These are phyloP conservation scores for Oryzias curvinotus DNA, from an alignment of 2,113 vertebrate genomes.

Conservation along the genomic window DNA sequence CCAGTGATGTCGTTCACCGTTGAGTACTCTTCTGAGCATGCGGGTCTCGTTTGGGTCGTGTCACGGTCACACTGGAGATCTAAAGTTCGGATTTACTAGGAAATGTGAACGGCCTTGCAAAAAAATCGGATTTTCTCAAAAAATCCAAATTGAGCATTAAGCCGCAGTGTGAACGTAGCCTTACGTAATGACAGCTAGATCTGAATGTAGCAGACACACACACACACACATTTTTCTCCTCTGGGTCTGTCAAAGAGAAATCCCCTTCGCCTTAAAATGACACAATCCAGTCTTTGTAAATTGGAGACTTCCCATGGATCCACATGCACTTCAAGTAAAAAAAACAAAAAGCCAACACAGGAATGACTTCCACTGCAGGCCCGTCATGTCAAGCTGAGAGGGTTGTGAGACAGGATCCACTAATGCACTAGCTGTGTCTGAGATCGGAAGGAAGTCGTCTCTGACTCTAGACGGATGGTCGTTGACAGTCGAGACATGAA, in stretches of 20 bases:
- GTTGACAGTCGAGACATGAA: slow-evolving; percentile 41
- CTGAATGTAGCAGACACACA: slow-evolving; percentile 19
- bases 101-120: too few relatives aligned
- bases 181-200: slow-evolving; percentile 45
- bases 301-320: slow-evolving; percentile 16
- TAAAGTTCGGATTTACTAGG: too few relatives aligned
- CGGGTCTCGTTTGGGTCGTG: too few relatives aligned
- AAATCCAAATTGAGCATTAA: too few relatives aligned
- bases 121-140: too few relatives aligned
- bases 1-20: too few relatives aligned
- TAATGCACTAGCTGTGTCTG: slow-evolving; percentile 42
- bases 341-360: not conserved
- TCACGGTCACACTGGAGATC: too few relatives aligned
- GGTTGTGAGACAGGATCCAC: slow-evolving; percentile 25
- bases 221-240: slow-evolving; percentile 41
- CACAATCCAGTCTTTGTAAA: slow-evolving; percentile 47
- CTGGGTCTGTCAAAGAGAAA: slow-evolving; percentile 52
- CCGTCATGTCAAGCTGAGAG: slow-evolving; percentile 33
- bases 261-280: slow-evolving; percentile 45
- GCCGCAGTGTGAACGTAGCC: too few relatives aligned
- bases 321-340: slow-evolving; percentile 7
- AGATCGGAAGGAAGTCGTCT: slow-evolving; percentile 40
- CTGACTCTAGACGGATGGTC: slow-evolving; percentile 42
- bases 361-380: not conserved
- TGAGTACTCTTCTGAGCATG: too few relatives aligned